Conservation (phyloP, 2,797 vertebrate genomes). For the Tangara arthus region DNA sequence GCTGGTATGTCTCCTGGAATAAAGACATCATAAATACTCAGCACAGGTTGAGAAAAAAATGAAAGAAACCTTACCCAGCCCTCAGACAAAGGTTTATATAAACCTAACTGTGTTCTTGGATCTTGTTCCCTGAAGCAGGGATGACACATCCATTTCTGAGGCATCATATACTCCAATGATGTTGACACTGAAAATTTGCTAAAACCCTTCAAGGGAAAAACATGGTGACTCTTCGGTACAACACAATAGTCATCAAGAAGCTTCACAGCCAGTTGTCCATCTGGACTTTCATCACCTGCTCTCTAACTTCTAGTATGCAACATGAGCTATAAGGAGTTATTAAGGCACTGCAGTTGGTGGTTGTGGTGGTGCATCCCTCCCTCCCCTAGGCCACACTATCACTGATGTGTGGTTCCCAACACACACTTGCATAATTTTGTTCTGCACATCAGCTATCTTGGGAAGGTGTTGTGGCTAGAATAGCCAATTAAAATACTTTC, state of each 20-base stretch:
- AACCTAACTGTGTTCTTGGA: neutral
- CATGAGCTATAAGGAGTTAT: neutral
- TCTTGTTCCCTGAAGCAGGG: neutral
- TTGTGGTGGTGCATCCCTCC: neutral
- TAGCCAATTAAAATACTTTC: neutral
- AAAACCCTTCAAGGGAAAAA: neutral
- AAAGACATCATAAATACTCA: neutral
- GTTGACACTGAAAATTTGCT: neutral
- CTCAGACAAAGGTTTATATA: neutral
- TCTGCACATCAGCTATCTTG: neutral
- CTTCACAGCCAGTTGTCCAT: neutral
- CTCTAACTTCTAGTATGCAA: neutral
- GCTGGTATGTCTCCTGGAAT: accelerated
- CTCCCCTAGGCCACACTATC: neutral
- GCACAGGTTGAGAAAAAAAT: neutral
- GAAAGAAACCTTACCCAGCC: neutral
- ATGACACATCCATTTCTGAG: neutral
- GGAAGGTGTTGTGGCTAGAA: neutral
- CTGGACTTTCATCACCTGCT: neutral
- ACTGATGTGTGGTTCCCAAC: neutral
- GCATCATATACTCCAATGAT: neutral
- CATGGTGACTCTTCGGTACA: neutral
- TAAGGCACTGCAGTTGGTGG: neutral
- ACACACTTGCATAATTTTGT: neutral
- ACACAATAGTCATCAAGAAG: neutral